phyloP scores from a whole-genome alignment of 2,888 invertebrate species.

The Leucophora obtusa region DNA sequence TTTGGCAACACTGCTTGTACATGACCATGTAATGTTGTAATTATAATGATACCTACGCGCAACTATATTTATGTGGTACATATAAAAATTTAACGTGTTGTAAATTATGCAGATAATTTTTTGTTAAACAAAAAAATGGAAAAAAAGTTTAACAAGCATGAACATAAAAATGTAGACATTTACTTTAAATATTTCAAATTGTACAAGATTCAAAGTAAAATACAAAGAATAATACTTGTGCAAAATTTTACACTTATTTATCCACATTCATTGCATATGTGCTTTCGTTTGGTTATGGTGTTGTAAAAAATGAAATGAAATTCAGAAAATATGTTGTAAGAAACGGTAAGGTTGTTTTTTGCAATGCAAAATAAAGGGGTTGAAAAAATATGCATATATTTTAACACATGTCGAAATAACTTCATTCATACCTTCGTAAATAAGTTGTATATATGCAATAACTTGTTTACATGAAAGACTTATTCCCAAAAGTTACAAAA shows the following conservation, averaged over 20 bases:
- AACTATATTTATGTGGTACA: neutral
- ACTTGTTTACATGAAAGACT: neutral
- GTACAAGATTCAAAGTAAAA: constrained; percentile 7
- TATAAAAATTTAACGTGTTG: constrained; percentile 24
- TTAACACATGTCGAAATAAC: neutral
- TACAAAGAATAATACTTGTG: constrained; percentile 28
- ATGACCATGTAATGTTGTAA: neutral
- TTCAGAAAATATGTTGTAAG: constrained; percentile 24
- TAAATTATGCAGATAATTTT: constrained; percentile 45
- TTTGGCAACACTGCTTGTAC: too few relatives aligned
- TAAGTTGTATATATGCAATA: neutral
- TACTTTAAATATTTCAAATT: constrained; percentile 25
- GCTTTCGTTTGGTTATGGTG: constrained; percentile 23
- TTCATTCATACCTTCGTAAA: neutral
- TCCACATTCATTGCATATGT: constrained; percentile 41
- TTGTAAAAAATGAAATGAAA: constrained; percentile 23
- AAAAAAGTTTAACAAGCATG: neutral
- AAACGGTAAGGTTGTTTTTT: constrained; percentile 1
- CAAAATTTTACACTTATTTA: constrained; percentile 34
- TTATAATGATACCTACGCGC: neutral
- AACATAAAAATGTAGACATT: constrained; percentile 21
- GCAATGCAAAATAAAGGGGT: constrained; percentile 7
- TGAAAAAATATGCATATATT: constrained; percentile 1
- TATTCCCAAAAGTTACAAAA: neutral
- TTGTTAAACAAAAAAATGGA: constrained; percentile 1